phyloP scores from a whole-genome alignment of 1,140 invertebrate genomes.

The Chelonus insularis region DNA sequence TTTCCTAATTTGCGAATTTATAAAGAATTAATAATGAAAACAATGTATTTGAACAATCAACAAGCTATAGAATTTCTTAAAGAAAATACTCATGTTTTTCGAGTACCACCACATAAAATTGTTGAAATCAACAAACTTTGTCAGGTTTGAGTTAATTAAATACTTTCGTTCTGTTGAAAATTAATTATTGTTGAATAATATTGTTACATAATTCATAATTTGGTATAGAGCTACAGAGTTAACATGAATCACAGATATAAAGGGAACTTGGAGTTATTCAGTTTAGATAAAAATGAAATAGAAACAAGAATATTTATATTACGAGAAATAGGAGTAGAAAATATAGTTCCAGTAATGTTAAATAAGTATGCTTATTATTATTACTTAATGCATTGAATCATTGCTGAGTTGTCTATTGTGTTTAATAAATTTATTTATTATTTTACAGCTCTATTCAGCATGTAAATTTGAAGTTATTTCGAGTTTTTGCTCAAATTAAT shows the following conservation, averaged over 20 bases:
- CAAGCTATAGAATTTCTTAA: not conserved
- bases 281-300: conserved; percentile 8
- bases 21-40: conserved; percentile 9
- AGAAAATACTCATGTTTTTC: not conserved
- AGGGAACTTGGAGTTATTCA: conserved; percentile 1
- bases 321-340: conserved; percentile 17
- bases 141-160: conserved; percentile 5
- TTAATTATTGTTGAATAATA: not conserved
- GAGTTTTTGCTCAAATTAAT: conserved; percentile 8
- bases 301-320: conserved; percentile 7
- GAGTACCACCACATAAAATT: not conserved
- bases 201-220: not conserved
- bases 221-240: conserved; percentile 2
- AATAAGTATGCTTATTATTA: not conserved
- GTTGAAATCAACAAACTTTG: not conserved
- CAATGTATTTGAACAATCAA: not conserved
- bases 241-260: not conserved
- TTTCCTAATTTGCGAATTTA: too few species aligned
- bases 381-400: not conserved
- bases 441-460: too few species aligned
- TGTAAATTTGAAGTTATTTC: too few species aligned
- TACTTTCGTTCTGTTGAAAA: not conserved
- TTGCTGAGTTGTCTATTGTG: not conserved
- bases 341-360: conserved; percentile 3
- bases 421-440: not conserved